A percentile compares a stretch with the other conserved stretches of the same genome.
These are phyloP conservation scores for Equus przewalskii DNA, from an alignment of 2,113 vertebrate species.

Conservation along the genomic window DNA sequence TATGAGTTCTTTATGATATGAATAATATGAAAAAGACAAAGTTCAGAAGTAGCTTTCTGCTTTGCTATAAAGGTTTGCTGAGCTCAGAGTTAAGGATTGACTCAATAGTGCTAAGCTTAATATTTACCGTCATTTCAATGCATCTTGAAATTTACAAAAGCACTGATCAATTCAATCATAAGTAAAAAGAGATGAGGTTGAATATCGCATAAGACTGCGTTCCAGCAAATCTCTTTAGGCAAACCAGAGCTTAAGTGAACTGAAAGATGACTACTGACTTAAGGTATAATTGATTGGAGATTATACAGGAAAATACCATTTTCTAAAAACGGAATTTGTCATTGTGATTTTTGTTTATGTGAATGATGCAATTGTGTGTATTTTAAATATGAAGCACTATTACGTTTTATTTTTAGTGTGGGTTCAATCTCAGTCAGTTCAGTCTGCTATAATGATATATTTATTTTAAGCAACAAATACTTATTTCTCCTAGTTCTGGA, in stretches of 20 bases:
- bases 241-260: not conserved
- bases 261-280: not conserved
- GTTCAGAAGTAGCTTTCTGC: not conserved
- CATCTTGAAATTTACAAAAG: conserved; percentile 57
- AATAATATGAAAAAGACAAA: conserved; percentile 51
- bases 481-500: not conserved
- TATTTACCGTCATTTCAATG: conserved; percentile 43
- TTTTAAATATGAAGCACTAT: not conserved
- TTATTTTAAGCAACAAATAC: not conserved
- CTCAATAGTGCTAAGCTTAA: conserved; percentile 37
- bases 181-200: conserved; percentile 54
- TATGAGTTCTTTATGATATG: not conserved
- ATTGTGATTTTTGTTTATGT: not conserved
- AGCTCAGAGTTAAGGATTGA: conserved; percentile 28
- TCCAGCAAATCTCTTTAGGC: not conserved
- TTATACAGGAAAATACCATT: not conserved
- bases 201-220: conserved; percentile 1
- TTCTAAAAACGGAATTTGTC: not conserved
- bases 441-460: not conserved
- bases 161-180: conserved; percentile 63
- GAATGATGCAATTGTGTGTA: not conserved
- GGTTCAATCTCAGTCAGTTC: not conserved
- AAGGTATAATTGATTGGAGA: not conserved
- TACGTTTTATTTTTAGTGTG: not conserved
- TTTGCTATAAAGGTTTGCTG: not conserved